Evolutionary conservation across 2,797 vertebrate species (phyloP).

Genomic region (Paedocypris micromegethes): DNA sequence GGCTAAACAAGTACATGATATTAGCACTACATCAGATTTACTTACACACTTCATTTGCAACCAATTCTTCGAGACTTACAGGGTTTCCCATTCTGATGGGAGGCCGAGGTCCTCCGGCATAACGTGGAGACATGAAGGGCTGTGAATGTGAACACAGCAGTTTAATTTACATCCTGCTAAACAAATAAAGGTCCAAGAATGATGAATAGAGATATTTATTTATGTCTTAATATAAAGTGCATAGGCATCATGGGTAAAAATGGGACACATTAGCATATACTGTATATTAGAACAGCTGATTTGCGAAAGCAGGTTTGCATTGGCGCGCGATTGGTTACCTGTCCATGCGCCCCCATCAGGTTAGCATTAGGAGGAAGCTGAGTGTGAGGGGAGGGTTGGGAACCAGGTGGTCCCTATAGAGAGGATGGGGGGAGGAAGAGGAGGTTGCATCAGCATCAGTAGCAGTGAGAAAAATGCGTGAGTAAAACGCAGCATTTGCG

Average conservation of each 20-base stretch:
- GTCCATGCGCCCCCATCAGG: slow-evolving; percentile 86
- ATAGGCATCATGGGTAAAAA: not conserved
- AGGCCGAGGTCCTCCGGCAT: slow-evolving; percentile 91
- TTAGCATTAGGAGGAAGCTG: slow-evolving; percentile 80
- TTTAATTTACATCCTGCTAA: not conserved
- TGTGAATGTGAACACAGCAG: slow-evolving; percentile 47
- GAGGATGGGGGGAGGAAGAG: slow-evolving; percentile 68
- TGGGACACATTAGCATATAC: not conserved
- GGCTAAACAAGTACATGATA: slow-evolving; percentile 60
- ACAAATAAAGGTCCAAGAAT: not conserved
- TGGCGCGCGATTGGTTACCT: slow-evolving; percentile 68
- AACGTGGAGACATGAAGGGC: slow-evolving; percentile 98
- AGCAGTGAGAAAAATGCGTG: slow-evolving; percentile 17
- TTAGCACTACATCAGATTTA: not conserved
- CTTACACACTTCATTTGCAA: not conserved
- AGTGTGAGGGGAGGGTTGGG: slow-evolving; percentile 84
- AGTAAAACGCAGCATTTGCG: slow-evolving; percentile 20
- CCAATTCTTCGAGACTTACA: slow-evolving; percentile 62
- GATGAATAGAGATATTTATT: too few species aligned
- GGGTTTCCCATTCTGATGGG: slow-evolving; percentile 96
- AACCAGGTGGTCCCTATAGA: slow-evolving; percentile 82
- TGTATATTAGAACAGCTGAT: not conserved
- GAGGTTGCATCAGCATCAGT: slow-evolving; percentile 27
- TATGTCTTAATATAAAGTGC: too few species aligned
- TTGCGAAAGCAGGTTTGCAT: not conserved